Evolutionary conservation across 2,797 vertebrate species (phyloP), one percentile per base, ranked within the genome.

Genomic region (Xenops minutus): DNA sequence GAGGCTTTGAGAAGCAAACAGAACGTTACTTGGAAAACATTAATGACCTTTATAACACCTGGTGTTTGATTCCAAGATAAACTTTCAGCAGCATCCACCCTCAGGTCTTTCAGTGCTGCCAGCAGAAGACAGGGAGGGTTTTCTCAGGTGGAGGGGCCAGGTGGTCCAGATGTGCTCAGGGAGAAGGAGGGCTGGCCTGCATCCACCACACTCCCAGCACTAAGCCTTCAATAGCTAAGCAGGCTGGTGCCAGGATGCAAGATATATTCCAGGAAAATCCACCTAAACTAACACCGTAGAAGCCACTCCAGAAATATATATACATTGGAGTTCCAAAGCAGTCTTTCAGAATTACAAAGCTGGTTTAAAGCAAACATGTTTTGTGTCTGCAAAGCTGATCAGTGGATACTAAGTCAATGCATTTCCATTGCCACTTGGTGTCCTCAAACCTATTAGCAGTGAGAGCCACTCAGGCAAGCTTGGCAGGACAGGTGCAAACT

Each of bases 1-100:
- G 32, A 87, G 43, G 79, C 64, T 94, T 91, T 96, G 89, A 95
- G 92, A 92, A 95, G 95, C 95, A 97, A 97, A 95, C 66, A 97
- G 73, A 93, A 91, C 0, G 0, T 91, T 93, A 88, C 91, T 87
- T 63, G 84, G 96, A 92, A 96, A 96, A 95, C 81, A 95, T 81
- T 81, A 91, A 85, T 81, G 92, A 96, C 89, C 95, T 96, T 97
- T 97, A 68, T 88, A 95, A 94, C 52, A 93, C 71, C 84, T 89
- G 84, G 21, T 88, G 81, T 78, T 92, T 88, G 86, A 96, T 95
- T 92, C 84, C 66, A 91, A 93, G 88, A 88, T 66, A 96, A 96
- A 93, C 71, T 96, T 89, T 68, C 2, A 1, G 72, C 91, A 81
- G 78, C 81, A 87, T 91, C 91, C 59, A 15, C 48, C 34, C 72